Percentiles rank a stretch among this genome's conserved stretches.
Conservation (phyloP, 2,888 invertebrate species). For the Ligdia adustata region DNA sequence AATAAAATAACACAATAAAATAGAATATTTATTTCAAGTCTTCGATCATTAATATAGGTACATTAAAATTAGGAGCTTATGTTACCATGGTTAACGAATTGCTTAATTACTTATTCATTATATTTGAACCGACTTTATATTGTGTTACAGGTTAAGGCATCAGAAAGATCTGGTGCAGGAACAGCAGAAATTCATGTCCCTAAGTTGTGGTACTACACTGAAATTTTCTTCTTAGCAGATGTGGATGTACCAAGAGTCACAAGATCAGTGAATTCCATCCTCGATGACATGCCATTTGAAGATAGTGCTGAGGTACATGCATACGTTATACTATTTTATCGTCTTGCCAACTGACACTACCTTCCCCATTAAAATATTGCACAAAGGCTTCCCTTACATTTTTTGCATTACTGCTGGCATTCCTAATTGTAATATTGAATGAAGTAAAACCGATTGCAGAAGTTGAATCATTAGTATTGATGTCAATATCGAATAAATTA, state of each 20-base stretch:
- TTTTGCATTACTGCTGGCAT: constrained; percentile 16
- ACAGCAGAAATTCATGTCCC: constrained; percentile 22
- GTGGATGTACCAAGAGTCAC: constrained; percentile 17
- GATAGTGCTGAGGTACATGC: constrained; percentile 15
- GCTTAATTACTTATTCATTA: constrained; percentile 8
- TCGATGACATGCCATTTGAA: constrained; percentile 18
- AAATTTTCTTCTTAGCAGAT: constrained; percentile 18
- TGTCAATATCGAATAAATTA: constrained; percentile 18
- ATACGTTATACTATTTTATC: constrained; percentile 12
- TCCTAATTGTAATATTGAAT: constrained; percentile 12
- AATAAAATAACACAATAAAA: too few species aligned
- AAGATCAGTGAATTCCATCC: constrained; percentile 15
- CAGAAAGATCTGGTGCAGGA: constrained; percentile 8
- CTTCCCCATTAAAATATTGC: constrained; percentile 13
- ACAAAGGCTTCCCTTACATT: constrained; percentile 18
- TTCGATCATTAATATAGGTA: too few species aligned
- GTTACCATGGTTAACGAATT: too few species aligned
- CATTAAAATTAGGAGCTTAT: too few species aligned
- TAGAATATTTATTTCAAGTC: too few species aligned
- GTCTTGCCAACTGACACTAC: constrained; percentile 19
- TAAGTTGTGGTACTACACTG: constrained; percentile 23
- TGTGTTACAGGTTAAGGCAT: constrained; percentile 15
- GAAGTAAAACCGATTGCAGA: constrained; percentile 5
- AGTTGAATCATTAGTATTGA: constrained; percentile 8
- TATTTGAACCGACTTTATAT: constrained; percentile 14